These are phyloP conservation scores for Mormoops blainvillei DNA, from an alignment of 2,113 vertebrate genomes.

Conservation along the genomic window DNA sequence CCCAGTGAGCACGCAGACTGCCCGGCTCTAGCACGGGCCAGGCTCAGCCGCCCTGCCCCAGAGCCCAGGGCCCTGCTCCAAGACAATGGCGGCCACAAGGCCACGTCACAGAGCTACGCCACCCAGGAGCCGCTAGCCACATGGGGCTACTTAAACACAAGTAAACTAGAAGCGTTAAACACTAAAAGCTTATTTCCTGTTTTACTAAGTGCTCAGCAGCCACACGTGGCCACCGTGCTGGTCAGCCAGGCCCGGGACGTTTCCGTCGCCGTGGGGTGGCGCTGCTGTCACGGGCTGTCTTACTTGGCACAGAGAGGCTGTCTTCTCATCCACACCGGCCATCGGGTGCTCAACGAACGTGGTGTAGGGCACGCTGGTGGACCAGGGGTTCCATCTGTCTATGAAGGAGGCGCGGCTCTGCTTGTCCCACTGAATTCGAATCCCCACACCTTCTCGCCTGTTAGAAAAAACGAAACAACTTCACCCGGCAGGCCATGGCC, in stretches of 20 bases:
- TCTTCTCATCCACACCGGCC: slow-evolving; percentile 91
- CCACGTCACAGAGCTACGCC: accelerated
- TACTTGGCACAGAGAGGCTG: slow-evolving; percentile 92
- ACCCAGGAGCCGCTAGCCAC: not conserved
- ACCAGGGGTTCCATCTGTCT: slow-evolving; percentile 97
- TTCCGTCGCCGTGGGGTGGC: accelerated
- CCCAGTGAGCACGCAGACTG: accelerated
- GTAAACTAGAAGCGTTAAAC: not conserved
- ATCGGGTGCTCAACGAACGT: slow-evolving; percentile 95
- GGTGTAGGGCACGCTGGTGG: slow-evolving; percentile 91
- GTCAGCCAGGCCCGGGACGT: not conserved
- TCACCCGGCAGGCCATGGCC: accelerated
- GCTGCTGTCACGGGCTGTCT: accelerated
- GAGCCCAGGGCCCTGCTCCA: no score
- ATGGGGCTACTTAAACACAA: not conserved
- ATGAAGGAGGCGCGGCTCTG: slow-evolving; percentile 90
- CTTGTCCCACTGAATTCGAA: slow-evolving; percentile 96
- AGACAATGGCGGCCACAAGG: accelerated
- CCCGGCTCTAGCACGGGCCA: not conserved
- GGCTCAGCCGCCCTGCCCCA: not conserved
- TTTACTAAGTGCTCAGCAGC: no score
- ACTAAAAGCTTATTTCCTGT: not conserved
- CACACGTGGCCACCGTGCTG: accelerated
- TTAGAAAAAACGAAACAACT: not conserved
- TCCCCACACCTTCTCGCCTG: slow-evolving; percentile 91